phyloP scores from a whole-genome alignment of 2,797 vertebrate genomes.

The Eupleurogrammus muticus region DNA sequence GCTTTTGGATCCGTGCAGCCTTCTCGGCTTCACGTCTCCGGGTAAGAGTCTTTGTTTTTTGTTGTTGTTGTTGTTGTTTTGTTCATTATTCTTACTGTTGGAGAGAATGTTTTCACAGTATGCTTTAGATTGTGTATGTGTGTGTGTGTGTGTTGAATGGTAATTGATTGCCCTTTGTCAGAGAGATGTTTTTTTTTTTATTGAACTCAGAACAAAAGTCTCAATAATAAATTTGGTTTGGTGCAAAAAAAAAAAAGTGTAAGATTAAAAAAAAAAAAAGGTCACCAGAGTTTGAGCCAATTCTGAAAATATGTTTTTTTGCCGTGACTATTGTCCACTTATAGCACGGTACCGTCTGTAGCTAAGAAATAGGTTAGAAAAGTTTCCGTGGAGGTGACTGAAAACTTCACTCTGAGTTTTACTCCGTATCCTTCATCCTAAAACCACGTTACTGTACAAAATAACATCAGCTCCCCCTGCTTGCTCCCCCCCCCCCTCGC shows the following conservation, averaged over 20 bases:
- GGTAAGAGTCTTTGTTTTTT: neutral
- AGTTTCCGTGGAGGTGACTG: neutral
- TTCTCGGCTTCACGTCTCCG: neutral
- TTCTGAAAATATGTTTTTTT: neutral
- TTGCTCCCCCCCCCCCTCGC: neutral
- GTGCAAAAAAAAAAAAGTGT: neutral
- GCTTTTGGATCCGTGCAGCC: neutral
- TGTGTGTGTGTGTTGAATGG: too few species aligned
- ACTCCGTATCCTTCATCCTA: neutral
- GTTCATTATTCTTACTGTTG: neutral
- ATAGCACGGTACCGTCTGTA: neutral
- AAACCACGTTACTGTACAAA: slow-evolving; percentile 12
- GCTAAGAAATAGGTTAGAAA: neutral
- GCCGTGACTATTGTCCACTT: too few species aligned
- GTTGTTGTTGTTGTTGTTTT: too few species aligned
- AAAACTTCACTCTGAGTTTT: slow-evolving; percentile 3
- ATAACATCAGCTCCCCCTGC: slow-evolving; percentile 11
- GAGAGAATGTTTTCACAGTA: too few species aligned
- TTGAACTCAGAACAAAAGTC: too few species aligned
- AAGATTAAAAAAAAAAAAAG: neutral
- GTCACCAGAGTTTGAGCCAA: neutral
- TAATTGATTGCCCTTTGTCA: too few species aligned
- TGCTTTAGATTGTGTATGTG: too few species aligned
- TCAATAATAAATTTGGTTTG: too few species aligned
- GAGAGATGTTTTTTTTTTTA: too few species aligned